phyloP scores from a whole-genome alignment of 2,797 vertebrate genomes.

The Melanogrammus aeglefinus region DNA sequence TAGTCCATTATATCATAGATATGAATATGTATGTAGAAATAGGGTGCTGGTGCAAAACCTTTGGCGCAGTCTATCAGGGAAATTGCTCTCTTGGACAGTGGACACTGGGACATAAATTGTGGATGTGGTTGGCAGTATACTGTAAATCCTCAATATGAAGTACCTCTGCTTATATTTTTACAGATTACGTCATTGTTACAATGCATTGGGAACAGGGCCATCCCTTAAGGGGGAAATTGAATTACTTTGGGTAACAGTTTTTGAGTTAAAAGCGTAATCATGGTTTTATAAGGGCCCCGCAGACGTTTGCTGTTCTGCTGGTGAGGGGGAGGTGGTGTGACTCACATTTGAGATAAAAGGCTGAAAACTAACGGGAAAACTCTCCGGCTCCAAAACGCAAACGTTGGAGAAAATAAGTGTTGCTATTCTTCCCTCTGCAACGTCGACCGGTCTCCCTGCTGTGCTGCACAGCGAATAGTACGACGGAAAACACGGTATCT shows the following conservation, averaged over 20 bases:
- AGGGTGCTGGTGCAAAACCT: slow-evolving; percentile 13
- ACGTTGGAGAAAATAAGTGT: neutral
- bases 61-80: slow-evolving; percentile 34
- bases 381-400: neutral
- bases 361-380: neutral
- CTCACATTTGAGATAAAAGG: neutral
- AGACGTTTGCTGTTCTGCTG: neutral
- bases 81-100: slow-evolving; percentile 29
- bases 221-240: slow-evolving; percentile 22
- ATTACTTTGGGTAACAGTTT: slow-evolving; percentile 38
- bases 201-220: slow-evolving; percentile 40
- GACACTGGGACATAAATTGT: slow-evolving; percentile 23
- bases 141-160: slow-evolving; percentile 23
- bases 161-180: slow-evolving; percentile 26
- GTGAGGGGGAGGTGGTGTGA: slow-evolving; percentile 1
- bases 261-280: slow-evolving; percentile 44
- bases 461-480: neutral
- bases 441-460: neutral
- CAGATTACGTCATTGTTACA: slow-evolving; percentile 39
- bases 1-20: slow-evolving; percentile 20
- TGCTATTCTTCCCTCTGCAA: neutral
- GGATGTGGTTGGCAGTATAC: neutral
- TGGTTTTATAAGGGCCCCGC: slow-evolving; percentile 22
- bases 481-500: neutral
- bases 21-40: slow-evolving; percentile 14